phyloP scores from a whole-genome alignment of 2,888 invertebrate species.

The Acanthosepion pharaonis region DNA sequence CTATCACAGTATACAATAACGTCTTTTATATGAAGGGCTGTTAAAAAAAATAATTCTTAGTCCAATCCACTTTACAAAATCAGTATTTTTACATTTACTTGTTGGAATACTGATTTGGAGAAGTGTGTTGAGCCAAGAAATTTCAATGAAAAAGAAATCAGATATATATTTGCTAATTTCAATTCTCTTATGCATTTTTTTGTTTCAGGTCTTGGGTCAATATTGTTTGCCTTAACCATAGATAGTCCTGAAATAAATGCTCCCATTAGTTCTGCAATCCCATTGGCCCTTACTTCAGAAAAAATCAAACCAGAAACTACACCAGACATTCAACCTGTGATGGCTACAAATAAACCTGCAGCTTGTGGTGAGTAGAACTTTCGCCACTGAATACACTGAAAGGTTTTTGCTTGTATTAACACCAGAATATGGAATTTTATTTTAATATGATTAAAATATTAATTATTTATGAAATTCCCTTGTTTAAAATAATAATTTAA shows the following conservation, averaged over 20 bases:
- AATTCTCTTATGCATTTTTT: not conserved
- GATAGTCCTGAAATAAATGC: conserved; percentile 85
- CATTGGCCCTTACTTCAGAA: conserved; percentile 1
- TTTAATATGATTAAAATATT: too few relatives aligned
- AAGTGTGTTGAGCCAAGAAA: too few relatives aligned
- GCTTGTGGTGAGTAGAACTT: not conserved
- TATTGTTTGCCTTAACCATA: conserved; percentile 92
- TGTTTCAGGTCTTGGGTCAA: conserved; percentile 84
- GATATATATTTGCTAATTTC: not conserved
- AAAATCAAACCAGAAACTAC: conserved; percentile 25
- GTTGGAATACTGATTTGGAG: too few relatives aligned
- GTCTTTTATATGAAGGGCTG: too few relatives aligned
- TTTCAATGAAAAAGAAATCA: too few relatives aligned
- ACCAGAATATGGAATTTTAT: too few relatives aligned
- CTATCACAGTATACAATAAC: too few relatives aligned
- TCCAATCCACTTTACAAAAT: too few relatives aligned
- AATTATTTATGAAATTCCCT: too few relatives aligned
- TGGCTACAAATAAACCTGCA: conserved; percentile 39
- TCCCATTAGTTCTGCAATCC: conserved; percentile 71
- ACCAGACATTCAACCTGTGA: conserved; percentile 42
- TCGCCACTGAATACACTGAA: not conserved
- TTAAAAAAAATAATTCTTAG: too few relatives aligned
- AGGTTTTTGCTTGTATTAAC: not conserved
- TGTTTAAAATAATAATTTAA: too few relatives aligned
- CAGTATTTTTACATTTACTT: too few relatives aligned